Percentiles rank a stretch among this genome's conserved stretches.
phyloP scores from a whole-genome alignment of 2,888 invertebrate genomes.

The Pammene aurita region DNA sequence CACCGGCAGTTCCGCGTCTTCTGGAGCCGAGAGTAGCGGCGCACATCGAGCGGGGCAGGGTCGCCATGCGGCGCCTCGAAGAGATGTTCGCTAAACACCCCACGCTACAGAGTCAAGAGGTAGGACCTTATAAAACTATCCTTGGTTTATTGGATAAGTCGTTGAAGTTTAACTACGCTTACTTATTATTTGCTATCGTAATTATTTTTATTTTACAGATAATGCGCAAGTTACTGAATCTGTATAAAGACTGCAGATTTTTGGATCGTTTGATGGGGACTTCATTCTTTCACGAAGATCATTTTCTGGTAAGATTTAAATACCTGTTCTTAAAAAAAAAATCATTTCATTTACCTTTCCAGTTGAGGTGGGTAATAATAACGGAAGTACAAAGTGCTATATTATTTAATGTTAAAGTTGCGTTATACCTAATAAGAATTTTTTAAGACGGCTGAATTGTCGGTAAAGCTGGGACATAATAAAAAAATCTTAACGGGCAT shows the following conservation, averaged over 20 bases:
- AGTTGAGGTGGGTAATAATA: too few species aligned
- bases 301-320: slow-evolving; percentile 86
- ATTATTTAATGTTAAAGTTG: too few species aligned
- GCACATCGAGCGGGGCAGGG: slow-evolving; percentile 89
- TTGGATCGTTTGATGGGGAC: slow-evolving; percentile 94
- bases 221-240: slow-evolving; percentile 90
- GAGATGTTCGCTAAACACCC: slow-evolving; percentile 91
- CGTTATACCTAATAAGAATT: too few species aligned
- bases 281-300: slow-evolving; percentile 91
- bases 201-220: slow-evolving; percentile 74
- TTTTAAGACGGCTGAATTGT: too few species aligned
- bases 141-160: not conserved
- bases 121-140: not conserved
- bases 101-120: slow-evolving; percentile 86
- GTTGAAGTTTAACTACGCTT: too few species aligned
- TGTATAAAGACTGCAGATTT: slow-evolving; percentile 94
- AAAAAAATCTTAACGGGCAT: too few species aligned
- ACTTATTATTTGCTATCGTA: not conserved
- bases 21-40: slow-evolving; percentile 87
- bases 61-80: slow-evolving; percentile 89
- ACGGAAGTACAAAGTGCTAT: too few species aligned
- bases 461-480: too few species aligned
- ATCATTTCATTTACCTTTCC: too few species aligned
- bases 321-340: too few species aligned
- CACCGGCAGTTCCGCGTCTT: slow-evolving; percentile 63